phyloP scores from a whole-genome alignment of 92 coral and sea anemone species.

The Bergia puertoricense region DNA sequence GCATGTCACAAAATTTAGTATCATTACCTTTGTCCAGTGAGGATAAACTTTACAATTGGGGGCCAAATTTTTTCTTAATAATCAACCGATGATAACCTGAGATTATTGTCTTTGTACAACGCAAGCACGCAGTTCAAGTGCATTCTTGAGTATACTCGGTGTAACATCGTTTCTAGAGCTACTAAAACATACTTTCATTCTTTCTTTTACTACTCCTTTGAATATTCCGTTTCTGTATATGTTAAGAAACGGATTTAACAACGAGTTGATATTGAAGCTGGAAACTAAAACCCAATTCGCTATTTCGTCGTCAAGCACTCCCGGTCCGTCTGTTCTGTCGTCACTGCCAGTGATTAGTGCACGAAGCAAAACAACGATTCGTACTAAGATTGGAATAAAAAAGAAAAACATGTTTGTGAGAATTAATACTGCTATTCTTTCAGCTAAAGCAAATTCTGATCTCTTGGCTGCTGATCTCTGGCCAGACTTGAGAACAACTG shows the following conservation, averaged over 20 bases:
- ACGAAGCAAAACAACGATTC: not conserved
- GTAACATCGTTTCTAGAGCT: not conserved
- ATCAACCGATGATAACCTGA: too few species aligned
- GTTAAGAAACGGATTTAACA: not conserved
- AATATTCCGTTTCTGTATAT: not conserved
- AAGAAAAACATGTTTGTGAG: slow-evolving; percentile 1
- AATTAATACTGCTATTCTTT: not conserved
- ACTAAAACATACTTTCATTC: not conserved
- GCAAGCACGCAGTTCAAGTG: not conserved
- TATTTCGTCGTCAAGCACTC: not conserved
- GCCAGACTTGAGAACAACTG: not conserved
- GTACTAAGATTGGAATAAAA: not conserved
- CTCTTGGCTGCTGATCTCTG: not conserved
- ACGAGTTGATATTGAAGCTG: not conserved
- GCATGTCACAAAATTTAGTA: too few species aligned
- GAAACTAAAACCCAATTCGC: not conserved
- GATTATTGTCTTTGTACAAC: not conserved
- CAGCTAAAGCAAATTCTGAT: not conserved
- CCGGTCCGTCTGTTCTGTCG: not conserved
- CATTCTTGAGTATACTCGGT: not conserved
- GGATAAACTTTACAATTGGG: too few species aligned
- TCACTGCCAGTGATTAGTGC: not conserved
- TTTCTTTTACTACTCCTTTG: not conserved
- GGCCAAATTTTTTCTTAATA: too few species aligned
- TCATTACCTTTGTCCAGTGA: too few species aligned